Base-by-base conservation (phyloP, 2,113 vertebrate genomes). In the Calypte anna region DNA sequence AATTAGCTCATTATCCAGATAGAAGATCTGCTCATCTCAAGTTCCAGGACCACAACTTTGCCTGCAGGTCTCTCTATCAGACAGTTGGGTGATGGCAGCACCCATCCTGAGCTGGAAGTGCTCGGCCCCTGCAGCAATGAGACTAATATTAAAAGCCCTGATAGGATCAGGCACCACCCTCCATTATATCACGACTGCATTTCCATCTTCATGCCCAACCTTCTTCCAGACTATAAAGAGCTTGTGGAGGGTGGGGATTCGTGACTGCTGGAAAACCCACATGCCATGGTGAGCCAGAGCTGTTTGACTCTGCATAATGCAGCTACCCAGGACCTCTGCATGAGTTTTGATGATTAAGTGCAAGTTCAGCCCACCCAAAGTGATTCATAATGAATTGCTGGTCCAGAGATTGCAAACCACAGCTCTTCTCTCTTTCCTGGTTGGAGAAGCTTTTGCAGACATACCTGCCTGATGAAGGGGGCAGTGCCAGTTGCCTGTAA, bases 1-100 rank as follows among this genome's bases (percentile, higher is more conserved):
- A 97, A 96, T 96, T 94, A 96, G 44, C 74, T 96, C 48, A 91
- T 96, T 96, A 85, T 88, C 96, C 78, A 91, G 95, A 91, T 97
- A 92, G 83, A 73, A 92, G 93, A 96, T 96, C 94, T 94, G 86
- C 91, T 94, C 82, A 57, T 95, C 88, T 94, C 53, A 64, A 58
- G 59, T 93, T 95, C 93, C 90, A 76, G 90, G 86, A 89, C 91
- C 94, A 92, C 94, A 93, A 30, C 86, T 96, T 94, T 91, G 93
- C 94, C 90, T 92, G 84, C 77, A 95, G 91, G 85, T 95, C 44
- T 91, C 81, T 90, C 84, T 72, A 93, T 95, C 78, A 93, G 90
- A 96, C 86, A 70, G 67, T 25, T 94, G 83, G 77, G 58, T 86
- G 68, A 94, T 93, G 66, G 94, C 88, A 95, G 72, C 53, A 57